These are phyloP conservation scores for Solen grandis DNA, from an alignment of 1,140 invertebrate species.

Conservation along the genomic window DNA sequence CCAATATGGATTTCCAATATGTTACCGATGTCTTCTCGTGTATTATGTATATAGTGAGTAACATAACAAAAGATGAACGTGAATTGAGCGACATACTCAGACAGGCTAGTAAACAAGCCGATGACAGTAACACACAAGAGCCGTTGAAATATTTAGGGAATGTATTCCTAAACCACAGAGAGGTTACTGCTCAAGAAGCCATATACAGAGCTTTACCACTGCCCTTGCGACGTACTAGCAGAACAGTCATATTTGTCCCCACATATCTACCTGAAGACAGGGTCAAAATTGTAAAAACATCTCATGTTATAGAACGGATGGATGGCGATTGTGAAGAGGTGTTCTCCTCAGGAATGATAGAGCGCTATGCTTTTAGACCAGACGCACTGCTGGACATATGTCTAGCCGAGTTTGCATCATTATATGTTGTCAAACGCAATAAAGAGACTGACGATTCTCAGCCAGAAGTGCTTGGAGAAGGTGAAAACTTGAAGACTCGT, in stretches of 20 bases:
- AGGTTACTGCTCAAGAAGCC: conserved; percentile 19
- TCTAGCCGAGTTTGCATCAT: conserved; percentile 18
- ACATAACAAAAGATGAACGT: conserved; percentile 9
- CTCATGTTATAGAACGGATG: conserved; percentile 6
- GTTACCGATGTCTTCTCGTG: background rate
- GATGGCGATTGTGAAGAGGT: conserved; percentile 35
- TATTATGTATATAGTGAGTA: conserved; percentile 1
- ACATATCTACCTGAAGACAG: conserved; percentile 19
- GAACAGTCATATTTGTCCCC: conserved; percentile 30
- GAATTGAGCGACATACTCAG: conserved; percentile 6
- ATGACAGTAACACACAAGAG: conserved; percentile 14
- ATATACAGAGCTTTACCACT: conserved; percentile 25
- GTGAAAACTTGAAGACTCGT: background rate
- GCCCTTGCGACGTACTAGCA: conserved; percentile 13
- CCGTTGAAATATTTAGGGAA: conserved; percentile 22
- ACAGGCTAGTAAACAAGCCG: conserved; percentile 29
- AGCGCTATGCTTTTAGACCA: conserved; percentile 28
- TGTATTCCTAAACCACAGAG: conserved; percentile 24
- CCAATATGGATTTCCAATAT: conserved; percentile 10
- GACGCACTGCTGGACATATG: conserved; percentile 1
- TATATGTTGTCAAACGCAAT: conserved; percentile 1
- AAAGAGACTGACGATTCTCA: conserved; percentile 3
- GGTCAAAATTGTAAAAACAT: conserved; percentile 9
- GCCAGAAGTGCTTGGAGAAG: conserved; percentile 11
- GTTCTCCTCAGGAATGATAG: conserved; percentile 18